A percentile compares a stretch with the other conserved stretches of the same genome.
These are phyloP conservation scores for Tor tambroides DNA, from an alignment of 2,113 vertebrate genomes.

Conservation along the genomic window DNA sequence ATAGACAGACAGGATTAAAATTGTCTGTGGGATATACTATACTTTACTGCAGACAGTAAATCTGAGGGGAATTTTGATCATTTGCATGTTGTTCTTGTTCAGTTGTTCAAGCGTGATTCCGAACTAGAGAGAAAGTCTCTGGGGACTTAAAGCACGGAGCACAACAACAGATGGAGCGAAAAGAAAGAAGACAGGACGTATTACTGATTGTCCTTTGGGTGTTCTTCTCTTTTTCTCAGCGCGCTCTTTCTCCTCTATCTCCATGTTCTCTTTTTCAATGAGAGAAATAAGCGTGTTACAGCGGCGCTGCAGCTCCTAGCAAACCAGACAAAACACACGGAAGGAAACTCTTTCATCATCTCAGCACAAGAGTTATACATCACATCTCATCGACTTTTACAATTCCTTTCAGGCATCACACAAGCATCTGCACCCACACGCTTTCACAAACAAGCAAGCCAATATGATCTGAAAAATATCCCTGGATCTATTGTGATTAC, in stretches of 20 bases:
- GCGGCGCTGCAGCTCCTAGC: conserved; percentile 87
- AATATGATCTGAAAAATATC: conserved; percentile 12
- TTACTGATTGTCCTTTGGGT: conserved; percentile 78
- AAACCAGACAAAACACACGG: conserved; percentile 41
- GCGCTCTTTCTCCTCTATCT: conserved; percentile 90
- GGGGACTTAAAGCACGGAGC: background rate
- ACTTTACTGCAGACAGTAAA: conserved; percentile 16
- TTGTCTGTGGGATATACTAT: conserved; percentile 15
- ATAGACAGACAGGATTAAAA: background rate
- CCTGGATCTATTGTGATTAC: background rate
- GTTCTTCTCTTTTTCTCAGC: conserved; percentile 89
- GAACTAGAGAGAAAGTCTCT: background rate
- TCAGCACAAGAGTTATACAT: conserved; percentile 1
- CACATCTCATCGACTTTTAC: conserved; percentile 15
- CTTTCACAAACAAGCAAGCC: conserved; percentile 1
- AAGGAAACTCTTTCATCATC: conserved; percentile 22
- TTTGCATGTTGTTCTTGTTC: conserved; percentile 43
- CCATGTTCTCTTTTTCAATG: conserved; percentile 91
- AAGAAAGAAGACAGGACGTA: conserved; percentile 12
- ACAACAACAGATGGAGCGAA: conserved; percentile 40
- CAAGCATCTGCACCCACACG: conserved; percentile 2
- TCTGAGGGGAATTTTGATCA: conserved; percentile 38
- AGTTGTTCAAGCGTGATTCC: conserved; percentile 32
- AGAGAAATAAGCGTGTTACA: conserved; percentile 91
- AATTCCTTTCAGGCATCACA: conserved; percentile 14